Conservation (phyloP, 2,797 vertebrate genomes). For the Podarcis lilfordi region DNA sequence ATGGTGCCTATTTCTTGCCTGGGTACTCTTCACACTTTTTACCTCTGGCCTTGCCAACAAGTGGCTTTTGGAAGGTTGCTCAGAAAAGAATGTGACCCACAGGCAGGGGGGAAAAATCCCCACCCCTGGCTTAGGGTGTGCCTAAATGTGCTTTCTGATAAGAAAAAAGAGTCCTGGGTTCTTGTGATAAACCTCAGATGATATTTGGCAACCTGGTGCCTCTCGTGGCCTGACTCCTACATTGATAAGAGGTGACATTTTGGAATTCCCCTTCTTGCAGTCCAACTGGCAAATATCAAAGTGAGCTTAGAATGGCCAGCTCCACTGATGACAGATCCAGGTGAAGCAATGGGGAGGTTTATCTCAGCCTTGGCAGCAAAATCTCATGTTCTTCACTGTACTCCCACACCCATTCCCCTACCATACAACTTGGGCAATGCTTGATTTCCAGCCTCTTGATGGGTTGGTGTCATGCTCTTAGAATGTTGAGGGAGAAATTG, state of each 20-base stretch:
- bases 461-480: slow-evolving; percentile 43
- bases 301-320: slow-evolving; percentile 12
- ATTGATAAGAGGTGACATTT: slow-evolving; percentile 44
- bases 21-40: no score
- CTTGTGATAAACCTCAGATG: neutral
- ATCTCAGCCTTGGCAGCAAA: slow-evolving; percentile 49
- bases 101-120: no score
- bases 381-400: slow-evolving; percentile 25
- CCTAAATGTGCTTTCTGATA: neutral
- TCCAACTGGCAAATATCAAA: slow-evolving; percentile 44
- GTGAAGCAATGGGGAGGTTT: slow-evolving; percentile 55
- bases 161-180: neutral
- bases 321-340: slow-evolving; percentile 64
- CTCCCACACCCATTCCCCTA: slow-evolving; percentile 40
- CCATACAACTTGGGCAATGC: slow-evolving; percentile 56
- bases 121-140: neutral
- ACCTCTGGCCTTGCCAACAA: no score
- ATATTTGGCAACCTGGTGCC: neutral
- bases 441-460: slow-evolving; percentile 69
- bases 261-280: slow-evolving; percentile 31
- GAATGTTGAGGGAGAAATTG: slow-evolving; percentile 13
- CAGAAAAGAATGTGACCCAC: no score
- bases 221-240: slow-evolving; percentile 30
- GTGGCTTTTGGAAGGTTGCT: no score
- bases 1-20: no score